A percentile compares a stretch with the other conserved stretches of the same genome.
Evolutionary conservation across 2,888 invertebrate genomes (phyloP).

Genomic region (Argyresthia goedartella): DNA sequence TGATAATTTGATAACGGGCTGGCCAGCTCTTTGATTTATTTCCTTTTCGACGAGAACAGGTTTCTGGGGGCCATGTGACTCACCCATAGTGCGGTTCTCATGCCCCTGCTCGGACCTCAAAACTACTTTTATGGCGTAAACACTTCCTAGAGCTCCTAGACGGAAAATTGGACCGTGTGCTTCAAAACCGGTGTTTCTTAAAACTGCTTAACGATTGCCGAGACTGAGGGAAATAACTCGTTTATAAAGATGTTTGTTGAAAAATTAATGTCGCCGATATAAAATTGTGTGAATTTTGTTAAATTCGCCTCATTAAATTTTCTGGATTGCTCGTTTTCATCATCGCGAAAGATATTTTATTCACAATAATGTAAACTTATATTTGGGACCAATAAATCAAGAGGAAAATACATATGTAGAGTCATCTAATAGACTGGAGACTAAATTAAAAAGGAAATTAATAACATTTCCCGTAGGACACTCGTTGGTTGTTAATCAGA

Average conservation of each 20-base stretch:
- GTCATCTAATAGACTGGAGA: conserved; percentile 34
- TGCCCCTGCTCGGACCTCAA: conserved; percentile 26
- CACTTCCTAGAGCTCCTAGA: not conserved
- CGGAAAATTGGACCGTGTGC: not conserved
- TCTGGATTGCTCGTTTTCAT: not conserved
- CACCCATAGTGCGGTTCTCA: conserved; percentile 39
- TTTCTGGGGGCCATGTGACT: conserved; percentile 28
- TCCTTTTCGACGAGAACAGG: conserved; percentile 28
- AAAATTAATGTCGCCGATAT: too few relatives aligned
- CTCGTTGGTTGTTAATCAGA: conserved; percentile 59
- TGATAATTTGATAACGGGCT: conserved; percentile 67
- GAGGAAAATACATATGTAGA: conserved; percentile 25
- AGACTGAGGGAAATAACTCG: too few relatives aligned
- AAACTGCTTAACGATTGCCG: not conserved
- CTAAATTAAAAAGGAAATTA: conserved; percentile 65
- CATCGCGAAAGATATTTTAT: not conserved
- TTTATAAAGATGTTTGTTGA: too few relatives aligned
- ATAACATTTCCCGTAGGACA: conserved; percentile 52
- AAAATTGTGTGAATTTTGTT: not conserved
- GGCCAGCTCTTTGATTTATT: conserved; percentile 55
- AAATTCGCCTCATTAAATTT: not conserved
- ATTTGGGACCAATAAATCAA: conserved; percentile 32
- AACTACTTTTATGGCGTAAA: not conserved
- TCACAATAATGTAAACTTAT: not conserved
- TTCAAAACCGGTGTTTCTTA: not conserved